Base-by-base conservation (phyloP, 1,140 invertebrate species). In the Chymomyza costata region DNA sequence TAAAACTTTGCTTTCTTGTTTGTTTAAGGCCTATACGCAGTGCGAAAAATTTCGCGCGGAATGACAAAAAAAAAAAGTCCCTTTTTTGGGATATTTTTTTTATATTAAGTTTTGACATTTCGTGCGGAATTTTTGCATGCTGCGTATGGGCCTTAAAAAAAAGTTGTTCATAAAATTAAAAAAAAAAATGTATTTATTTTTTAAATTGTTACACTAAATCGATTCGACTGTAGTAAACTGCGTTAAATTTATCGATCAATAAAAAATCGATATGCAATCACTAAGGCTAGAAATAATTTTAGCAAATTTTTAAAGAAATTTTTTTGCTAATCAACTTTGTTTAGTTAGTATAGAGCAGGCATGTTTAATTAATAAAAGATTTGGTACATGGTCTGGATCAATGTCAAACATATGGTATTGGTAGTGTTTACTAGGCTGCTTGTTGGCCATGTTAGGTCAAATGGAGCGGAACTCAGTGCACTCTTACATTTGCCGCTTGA, bases 381-480 rank as follows among this genome's bases (percentile, higher is more conserved):
- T 32, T 32, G 43, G 43, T 31, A 47, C 46, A 28, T 54, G 46
- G 38, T 46, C 34, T 54, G n/a, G n/a, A n/a, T 3, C 30, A 31
- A 21, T 53, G 40, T 14, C 19, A 15, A 34, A 52, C 10, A 13
- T 38, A 19, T 45, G 25, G 39, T 38, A 41, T 40, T 8, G 19
- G 14, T 41, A 38, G 39, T 39, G 13, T 2, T 15, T 30, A 16
- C 16, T 19, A 8, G 3, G 34, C 7, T 46, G 19, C 10, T 15
- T 25, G 17, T 25, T 30, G 31, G 30, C 34, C 15, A 46, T 43
- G 34, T 34, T n/a, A 17, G 17, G 14, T 11, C 41, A 53, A 46
- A 47, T 53, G 43, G 56, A 54, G 56, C 56, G 43, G 56, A 59
- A 53, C 49, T 19, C 34, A 44, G 30, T 45, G 43, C 14, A 31